A percentile compares a stretch with the other conserved stretches of the same genome.
phyloP scores from a whole-genome alignment of 2,797 vertebrate genomes.

The Rallus crepitans region DNA sequence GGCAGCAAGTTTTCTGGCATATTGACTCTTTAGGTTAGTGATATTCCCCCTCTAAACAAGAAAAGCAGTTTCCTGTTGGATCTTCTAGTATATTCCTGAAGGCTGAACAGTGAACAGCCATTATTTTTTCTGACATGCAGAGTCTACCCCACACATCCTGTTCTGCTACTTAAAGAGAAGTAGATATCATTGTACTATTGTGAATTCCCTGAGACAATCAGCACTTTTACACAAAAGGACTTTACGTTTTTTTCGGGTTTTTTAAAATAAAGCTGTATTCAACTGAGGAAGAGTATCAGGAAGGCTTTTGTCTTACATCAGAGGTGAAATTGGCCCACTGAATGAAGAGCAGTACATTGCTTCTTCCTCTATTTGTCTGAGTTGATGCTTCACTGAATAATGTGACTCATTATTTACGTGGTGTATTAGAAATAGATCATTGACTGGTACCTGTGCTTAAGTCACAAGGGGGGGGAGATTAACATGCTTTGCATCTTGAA shows the following conservation, averaged over 20 bases:
- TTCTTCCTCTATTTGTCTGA: not conserved
- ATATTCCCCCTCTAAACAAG: not conserved
- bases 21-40: not conserved
- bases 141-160: not conserved
- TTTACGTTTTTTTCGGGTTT: not conserved
- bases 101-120: not conserved
- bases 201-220: not conserved
- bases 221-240: not conserved
- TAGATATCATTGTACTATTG: not conserved
- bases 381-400: conserved; percentile 51
- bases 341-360: not conserved
- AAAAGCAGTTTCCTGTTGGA: not conserved
- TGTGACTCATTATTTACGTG: conserved; percentile 27
- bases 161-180: not conserved
- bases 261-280: not conserved
- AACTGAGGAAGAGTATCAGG: not conserved
- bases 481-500: conserved; percentile 33
- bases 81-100: not conserved
- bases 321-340: not conserved
- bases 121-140: not conserved
- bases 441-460: conserved; percentile 40
- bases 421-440: conserved; percentile 56
- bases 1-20: not conserved
- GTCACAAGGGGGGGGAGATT: conserved; percentile 29
- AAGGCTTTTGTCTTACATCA: not conserved